Percentiles rank a stretch among this genome's conserved stretches.
Conservation (phyloP, 2,888 invertebrate genomes). For the Thera obeliscata region DNA sequence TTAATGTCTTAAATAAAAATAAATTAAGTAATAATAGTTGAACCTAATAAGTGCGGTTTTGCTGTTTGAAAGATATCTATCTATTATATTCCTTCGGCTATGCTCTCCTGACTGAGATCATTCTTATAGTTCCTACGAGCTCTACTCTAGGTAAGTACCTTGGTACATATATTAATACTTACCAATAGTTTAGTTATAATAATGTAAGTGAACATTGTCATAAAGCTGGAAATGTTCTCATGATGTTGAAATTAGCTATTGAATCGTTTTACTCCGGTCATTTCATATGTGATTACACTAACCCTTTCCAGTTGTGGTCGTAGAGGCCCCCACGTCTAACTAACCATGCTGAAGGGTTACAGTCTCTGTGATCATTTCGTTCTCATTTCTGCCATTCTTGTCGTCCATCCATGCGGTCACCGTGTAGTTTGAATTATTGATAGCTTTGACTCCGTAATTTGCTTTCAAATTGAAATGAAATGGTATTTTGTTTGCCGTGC, state of each 20-base stretch:
- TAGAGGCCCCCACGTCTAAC: constrained; percentile 57
- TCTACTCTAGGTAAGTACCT: too few species aligned
- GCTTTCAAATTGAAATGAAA: constrained; percentile 37
- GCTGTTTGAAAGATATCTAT: too few species aligned
- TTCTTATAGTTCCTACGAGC: too few species aligned
- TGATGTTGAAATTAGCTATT: constrained; percentile 64
- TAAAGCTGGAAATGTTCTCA: constrained; percentile 1
- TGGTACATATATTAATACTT: too few species aligned
- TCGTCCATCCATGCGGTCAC: constrained; percentile 59
- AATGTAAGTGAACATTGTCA: constrained; percentile 2
- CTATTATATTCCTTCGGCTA: too few species aligned
- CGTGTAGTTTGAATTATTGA: constrained; percentile 41
- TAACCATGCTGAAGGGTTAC: constrained; percentile 78
- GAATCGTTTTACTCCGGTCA: constrained; percentile 67
- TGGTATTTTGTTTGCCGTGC: constrained; percentile 20
- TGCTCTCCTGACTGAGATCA: too few species aligned
- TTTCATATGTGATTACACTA: constrained; percentile 74
- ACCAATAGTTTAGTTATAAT: background rate
- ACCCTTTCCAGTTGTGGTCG: constrained; percentile 49
- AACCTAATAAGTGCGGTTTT: too few species aligned
- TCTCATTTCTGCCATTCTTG: constrained; percentile 72
- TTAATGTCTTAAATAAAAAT: too few species aligned
- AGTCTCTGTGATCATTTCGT: constrained; percentile 66
- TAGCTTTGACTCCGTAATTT: constrained; percentile 43
- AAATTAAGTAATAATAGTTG: too few species aligned